Evolutionary conservation across 1,140 invertebrate genomes (phyloP).

Genomic region (Formica exsecta): DNA sequence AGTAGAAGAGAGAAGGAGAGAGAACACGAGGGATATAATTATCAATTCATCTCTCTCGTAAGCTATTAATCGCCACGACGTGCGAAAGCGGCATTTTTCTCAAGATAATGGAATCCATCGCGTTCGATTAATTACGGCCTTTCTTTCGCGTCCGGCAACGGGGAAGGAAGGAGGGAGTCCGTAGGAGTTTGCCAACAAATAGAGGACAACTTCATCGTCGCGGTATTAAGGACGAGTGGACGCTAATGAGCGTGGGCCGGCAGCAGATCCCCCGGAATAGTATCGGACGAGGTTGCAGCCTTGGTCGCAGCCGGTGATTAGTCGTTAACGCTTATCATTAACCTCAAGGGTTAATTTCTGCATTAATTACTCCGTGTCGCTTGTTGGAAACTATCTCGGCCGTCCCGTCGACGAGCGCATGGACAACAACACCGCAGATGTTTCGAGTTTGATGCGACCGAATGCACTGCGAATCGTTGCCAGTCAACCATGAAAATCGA

Average conservation of each 20-base stretch:
- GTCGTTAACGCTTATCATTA: constrained; percentile 83
- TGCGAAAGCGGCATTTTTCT: constrained; percentile 50
- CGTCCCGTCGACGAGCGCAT: constrained; percentile 29
- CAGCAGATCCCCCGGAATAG: constrained; percentile 69
- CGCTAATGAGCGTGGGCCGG: constrained; percentile 71
- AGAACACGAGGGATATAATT: not conserved
- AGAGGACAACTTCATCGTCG: constrained; percentile 65
- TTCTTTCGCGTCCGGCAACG: constrained; percentile 19
- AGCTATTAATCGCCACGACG: constrained; percentile 51
- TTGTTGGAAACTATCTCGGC: constrained; percentile 71
- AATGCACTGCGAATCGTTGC: not conserved
- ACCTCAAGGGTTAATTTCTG: constrained; percentile 81
- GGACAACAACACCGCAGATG: constrained; percentile 61
- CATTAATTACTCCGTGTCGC: constrained; percentile 77
- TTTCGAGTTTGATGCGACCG: constrained; percentile 19
- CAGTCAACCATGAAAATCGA: constrained; percentile 48
- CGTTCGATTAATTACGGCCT: constrained; percentile 54
- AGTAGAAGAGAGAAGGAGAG: not conserved
- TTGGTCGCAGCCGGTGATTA: constrained; percentile 77
- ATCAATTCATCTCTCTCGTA: constrained; percentile 39
- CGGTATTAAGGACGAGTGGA: constrained; percentile 58
- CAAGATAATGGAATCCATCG: constrained; percentile 55
- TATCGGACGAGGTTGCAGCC: constrained; percentile 60
- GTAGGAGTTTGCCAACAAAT: constrained; percentile 63
- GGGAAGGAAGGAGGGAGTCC: not conserved